Percentiles rank a stretch among this genome's conserved stretches.
These are phyloP conservation scores for Mormyrus proboscirostris DNA, from an alignment of 2,797 vertebrate genomes.

Conservation along the genomic window DNA sequence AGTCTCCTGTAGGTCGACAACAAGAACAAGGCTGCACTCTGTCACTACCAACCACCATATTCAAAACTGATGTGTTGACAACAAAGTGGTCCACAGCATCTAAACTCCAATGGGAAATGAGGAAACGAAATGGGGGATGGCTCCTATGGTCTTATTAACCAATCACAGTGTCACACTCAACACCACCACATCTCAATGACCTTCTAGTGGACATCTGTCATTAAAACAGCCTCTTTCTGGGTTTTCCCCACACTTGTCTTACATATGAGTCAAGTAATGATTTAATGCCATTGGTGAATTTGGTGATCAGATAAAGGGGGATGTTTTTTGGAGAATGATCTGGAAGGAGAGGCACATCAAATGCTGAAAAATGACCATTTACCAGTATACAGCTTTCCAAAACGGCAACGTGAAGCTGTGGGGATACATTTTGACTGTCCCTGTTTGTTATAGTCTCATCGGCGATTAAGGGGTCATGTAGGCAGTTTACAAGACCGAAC, in stretches of 20 bases:
- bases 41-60: conserved; percentile 50
- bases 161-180: conserved; percentile 55
- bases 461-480: conserved; percentile 77
- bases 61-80: conserved; percentile 59
- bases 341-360: conserved; percentile 60
- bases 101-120: conserved; percentile 51
- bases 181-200: conserved; percentile 67
- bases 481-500: conserved; percentile 81
- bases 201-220: conserved; percentile 32
- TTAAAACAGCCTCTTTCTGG: conserved; percentile 23
- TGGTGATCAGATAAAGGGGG: conserved; percentile 63
- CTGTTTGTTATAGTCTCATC: conserved; percentile 81
- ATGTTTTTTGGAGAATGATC: conserved; percentile 56
- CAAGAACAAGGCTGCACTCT: conserved; percentile 50
- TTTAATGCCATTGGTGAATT: conserved; percentile 70
- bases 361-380: conserved; percentile 69
- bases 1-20: conserved; percentile 54
- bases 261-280: conserved; percentile 62
- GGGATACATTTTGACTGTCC: conserved; percentile 73
- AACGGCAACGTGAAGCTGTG: conserved; percentile 74
- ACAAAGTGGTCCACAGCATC: conserved; percentile 61
- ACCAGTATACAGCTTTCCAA: conserved; percentile 84
- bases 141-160: conserved; percentile 48
- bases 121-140: conserved; percentile 57
- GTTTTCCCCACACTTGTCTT: conserved; percentile 37